Base-by-base conservation (phyloP, 2,113 vertebrate genomes). In the Hipposideros armiger region DNA sequence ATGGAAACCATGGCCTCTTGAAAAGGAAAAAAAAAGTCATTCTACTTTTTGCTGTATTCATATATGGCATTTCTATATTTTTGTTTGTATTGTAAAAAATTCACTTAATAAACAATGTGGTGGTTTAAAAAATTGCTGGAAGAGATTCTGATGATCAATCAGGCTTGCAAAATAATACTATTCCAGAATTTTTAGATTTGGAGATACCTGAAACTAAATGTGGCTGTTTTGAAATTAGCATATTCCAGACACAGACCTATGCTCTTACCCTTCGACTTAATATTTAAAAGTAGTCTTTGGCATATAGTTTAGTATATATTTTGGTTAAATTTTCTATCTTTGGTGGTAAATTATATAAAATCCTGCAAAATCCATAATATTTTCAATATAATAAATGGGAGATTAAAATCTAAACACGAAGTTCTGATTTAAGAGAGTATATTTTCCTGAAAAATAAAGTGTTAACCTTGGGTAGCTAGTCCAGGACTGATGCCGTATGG, bases 31-130 rank as follows among this genome's bases (percentile, higher is more conserved):
- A 60, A 97, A 98, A 97, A 96, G 98, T 98, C 98, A 95, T 98
- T 98, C 98, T 97, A 97, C 98, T 98, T 98, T 99, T 99, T 99
- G 99, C 98, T 99, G 99, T 99, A 99, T 99, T 99, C 99, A 99
- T 99, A 99, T 99, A 99, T 98, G 99, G 99, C 99, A 99, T 99
- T 98, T 99, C 99, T 99, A 99, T 99, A 99, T 99, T 90, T 99
- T 99, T 99, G 99, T 99, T 99, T 99, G 99, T 99, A 99, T 99
- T 99, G 99, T 99, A 99, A 99, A 97, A 99, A 99, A 99, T 99
- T 99, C 99, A 99, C 99, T 99, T 99, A 99, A 99, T 99, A 99
- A 99, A 99, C 99, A 98, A 98, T 98, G 98, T 99, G 99, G 99
- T 99, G 99, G 99, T 99, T 60, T 26, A 60, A 60, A 13, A 58